Evolutionary conservation across 2,888 invertebrate genomes (phyloP).

Genomic region (Sinhomidia bicolor): DNA sequence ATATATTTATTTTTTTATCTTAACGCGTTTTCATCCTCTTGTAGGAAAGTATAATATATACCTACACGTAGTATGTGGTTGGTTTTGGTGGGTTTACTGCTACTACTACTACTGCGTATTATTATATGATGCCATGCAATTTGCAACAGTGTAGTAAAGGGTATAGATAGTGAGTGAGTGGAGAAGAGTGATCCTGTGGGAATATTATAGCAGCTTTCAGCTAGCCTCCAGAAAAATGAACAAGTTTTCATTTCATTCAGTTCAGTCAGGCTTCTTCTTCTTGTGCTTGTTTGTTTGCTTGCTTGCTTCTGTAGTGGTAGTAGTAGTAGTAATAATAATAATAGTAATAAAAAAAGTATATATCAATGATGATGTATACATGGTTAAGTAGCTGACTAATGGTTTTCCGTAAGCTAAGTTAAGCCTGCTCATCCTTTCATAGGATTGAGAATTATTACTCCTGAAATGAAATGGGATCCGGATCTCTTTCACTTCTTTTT

Average conservation of each 20-base stretch:
- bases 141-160: not conserved
- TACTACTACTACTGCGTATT: no score
- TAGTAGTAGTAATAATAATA: not conserved
- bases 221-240: constrained; percentile 32
- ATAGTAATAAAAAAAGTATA: not conserved
- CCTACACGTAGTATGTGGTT: no score
- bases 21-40: not conserved
- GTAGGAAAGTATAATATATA: not conserved
- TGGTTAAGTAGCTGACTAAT: constrained; percentile 46
- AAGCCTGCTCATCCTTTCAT: constrained; percentile 62
- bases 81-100: no score
- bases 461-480: constrained; percentile 48
- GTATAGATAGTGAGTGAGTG: not conserved
- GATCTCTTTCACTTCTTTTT: constrained; percentile 37
- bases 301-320: no score
- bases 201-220: constrained; percentile 27
- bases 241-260: constrained; percentile 27
- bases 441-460: constrained; percentile 52
- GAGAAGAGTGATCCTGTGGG: constrained; percentile 27
- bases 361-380: constrained; percentile 4
- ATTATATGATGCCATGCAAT: not conserved
- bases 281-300: no score
- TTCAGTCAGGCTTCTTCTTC: no score
- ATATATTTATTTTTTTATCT: no score
- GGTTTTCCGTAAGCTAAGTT: constrained; percentile 56